Base-by-base conservation (phyloP, 92 coral and sea anemone genomes). In the Porites divaricata region DNA sequence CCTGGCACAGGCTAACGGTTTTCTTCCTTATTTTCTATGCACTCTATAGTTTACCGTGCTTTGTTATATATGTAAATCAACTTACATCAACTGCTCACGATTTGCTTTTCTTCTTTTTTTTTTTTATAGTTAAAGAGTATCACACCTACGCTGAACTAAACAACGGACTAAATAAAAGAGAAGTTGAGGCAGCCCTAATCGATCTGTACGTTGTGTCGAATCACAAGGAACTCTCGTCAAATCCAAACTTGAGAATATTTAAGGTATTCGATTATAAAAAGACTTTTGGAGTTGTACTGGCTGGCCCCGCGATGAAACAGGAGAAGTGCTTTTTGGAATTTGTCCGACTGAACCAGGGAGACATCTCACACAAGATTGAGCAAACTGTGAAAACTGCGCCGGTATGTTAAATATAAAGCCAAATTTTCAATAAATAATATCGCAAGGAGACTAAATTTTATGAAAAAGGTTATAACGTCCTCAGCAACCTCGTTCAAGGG, bases 111-210 rank as follows among this genome's bases (percentile, higher is more conserved):
- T 22, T 5, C 15, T 54, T 23, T 9, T 20, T 54, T 23, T 9
- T 20, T 54, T 75, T 24, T 11, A 56, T 8, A 75, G 79, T 2
- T 19, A 9, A 66, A 14, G 65, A 79, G 49, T 95, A 95, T 75
- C 67, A 69, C 81, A 83, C 90, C 62, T 92, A 88, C 59, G 82
- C 71, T 16, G 95, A 89, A 5, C 79, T 95, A 16, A 79, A 83
- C 23, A 67, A 63, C 8, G 98, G 93, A 15, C 28, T 95, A 67
- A 26, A 66, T 19, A 41, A 83, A 15, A 86, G 74, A 45, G 89
- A 95, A 28, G 94, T 95, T 2, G 87, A 89, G 45, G 97, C 94
- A 10, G 91, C 94, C 1, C 84, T 95, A 9, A 88, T 95, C n/a
- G 98, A 95, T 78, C 58, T 83, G 22, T 93, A 89, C 63, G 83